Base-by-base conservation (phyloP, 2,888 invertebrate genomes). In the Teleiodes luculella region DNA sequence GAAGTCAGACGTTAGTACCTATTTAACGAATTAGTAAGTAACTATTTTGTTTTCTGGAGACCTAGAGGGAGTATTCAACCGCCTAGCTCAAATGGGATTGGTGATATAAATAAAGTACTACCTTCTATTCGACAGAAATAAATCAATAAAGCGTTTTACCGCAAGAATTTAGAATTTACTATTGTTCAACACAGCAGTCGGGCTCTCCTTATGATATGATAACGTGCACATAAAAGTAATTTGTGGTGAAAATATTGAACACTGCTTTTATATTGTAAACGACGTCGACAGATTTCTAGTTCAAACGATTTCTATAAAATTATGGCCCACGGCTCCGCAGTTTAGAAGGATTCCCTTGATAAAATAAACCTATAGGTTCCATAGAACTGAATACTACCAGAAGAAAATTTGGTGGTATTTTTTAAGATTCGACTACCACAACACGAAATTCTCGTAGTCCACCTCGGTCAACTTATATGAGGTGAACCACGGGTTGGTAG, bases 221-320 rank as follows among this genome's bases (percentile, higher is more conserved):
- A 61, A 65, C 62, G 54, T 58, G 57, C 58, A 61, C 60, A 66
- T 67, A 69, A 70, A 69, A 67, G 68, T 60, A 61, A 66, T 70
- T 70, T 64, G 62, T 66, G 62, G 70, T 69, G 68, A 67, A 76
- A 70, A 41, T 57, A 74, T 70, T 72, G 68, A 74, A 66, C 66
- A 71, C 72, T 58, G 67, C 62, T 64, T 75, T 69, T 74, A 43
- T 66, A 66, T 63, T 67, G 55, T 57, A 61, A 65, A 63, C 55
- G 58, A 59, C 60, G 64, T 62, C 55, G 58, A 59, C 60, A 58
- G 59, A 61, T 67, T 67, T 66, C 65, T 65, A 65, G 64, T 61
- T 62, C 60, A 61, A 37, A 52, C 65, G 63, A 64, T 83, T 82
- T 83, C 83, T 82, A 80, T 63, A 72, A 82, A 78, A 83, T 83